Conservation (phyloP, 2,888 invertebrate species). For the Theretra japonica region DNA sequence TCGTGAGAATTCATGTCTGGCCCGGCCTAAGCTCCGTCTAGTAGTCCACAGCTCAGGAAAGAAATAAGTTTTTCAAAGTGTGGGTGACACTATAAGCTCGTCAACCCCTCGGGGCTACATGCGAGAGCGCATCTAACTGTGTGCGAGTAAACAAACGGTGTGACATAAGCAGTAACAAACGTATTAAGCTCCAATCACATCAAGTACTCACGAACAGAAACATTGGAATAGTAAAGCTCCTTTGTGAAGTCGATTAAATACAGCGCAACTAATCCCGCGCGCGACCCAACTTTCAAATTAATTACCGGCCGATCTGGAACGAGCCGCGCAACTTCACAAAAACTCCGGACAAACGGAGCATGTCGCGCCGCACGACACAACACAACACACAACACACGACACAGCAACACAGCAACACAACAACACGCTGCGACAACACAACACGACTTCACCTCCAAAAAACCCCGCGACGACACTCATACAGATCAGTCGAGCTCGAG, state of each 20-base stretch:
- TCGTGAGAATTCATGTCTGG: too few species aligned
- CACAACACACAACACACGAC: slow-evolving; percentile 21
- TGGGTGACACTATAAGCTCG: too few species aligned
- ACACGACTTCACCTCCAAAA: slow-evolving; percentile 18
- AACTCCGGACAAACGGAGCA: slow-evolving; percentile 9
- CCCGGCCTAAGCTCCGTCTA: too few species aligned
- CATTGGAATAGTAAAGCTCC: neutral
- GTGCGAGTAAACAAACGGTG: neutral
- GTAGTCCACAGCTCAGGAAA: too few species aligned
- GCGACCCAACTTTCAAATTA: slow-evolving; percentile 4
- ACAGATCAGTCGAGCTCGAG: slow-evolving; percentile 32
- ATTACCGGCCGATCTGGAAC: neutral
- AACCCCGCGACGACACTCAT: slow-evolving; percentile 21
- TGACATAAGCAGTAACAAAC: neutral
- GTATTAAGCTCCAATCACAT: neutral
- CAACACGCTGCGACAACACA: slow-evolving; percentile 13
- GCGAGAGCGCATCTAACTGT: too few species aligned
- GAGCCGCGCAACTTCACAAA: neutral
- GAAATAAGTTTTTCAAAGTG: too few species aligned
- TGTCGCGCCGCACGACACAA: slow-evolving; percentile 9
- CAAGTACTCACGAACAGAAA: neutral
- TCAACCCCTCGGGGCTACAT: too few species aligned
- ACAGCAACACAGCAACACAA: slow-evolving; percentile 5
- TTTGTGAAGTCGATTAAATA: neutral
- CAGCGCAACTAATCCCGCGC: neutral